These are phyloP conservation scores for Podilymbus podiceps DNA, from an alignment of 2,113 vertebrate genomes.

Conservation along the genomic window DNA sequence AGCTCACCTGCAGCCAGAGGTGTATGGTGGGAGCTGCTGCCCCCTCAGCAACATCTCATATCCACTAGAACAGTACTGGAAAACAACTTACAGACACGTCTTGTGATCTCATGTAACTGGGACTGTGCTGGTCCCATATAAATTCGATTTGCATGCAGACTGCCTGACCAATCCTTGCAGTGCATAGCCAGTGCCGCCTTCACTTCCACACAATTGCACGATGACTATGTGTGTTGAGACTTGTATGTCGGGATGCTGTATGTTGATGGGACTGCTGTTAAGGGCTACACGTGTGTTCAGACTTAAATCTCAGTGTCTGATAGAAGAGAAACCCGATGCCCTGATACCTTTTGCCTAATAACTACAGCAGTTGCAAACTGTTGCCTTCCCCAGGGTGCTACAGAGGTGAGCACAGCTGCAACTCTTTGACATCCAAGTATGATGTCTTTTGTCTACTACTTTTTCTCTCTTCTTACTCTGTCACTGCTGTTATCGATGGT, in stretches of 20 bases:
- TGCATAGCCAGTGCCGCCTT: neutral
- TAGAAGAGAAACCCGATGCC: neutral
- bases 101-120: fast-evolving
- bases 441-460: conserved; percentile 1
- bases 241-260: neutral
- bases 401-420: neutral
- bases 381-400: neutral
- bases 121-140: neutral
- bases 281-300: neutral
- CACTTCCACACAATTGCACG: neutral
- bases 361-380: neutral
- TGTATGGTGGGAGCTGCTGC: neutral
- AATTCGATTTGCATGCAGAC: neutral
- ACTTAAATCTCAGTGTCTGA: neutral
- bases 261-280: neutral
- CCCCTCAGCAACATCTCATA: neutral
- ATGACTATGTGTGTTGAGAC: too few relatives aligned
- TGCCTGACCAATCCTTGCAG: neutral
- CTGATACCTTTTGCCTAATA: neutral
- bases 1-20: neutral
- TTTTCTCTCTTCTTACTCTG: neutral
- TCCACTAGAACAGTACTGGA: neutral
- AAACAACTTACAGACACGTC: too few relatives aligned
- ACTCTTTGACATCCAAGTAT: neutral
- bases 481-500: neutral